These are phyloP conservation scores for Sipha flava DNA, from an alignment of 1,140 invertebrate species.

Conservation along the genomic window DNA sequence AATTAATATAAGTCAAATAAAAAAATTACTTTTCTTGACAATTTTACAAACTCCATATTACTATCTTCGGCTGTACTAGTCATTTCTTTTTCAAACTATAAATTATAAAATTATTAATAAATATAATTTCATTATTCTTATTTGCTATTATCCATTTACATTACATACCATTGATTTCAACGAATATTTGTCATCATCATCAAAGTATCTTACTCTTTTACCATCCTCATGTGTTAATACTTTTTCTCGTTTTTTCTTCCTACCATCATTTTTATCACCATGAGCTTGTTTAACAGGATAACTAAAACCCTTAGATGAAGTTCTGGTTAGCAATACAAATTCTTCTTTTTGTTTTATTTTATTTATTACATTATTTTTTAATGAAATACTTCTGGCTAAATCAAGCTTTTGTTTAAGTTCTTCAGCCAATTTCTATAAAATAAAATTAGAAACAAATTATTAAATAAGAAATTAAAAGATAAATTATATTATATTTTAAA, in stretches of 20 bases:
- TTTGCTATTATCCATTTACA: constrained; percentile 8
- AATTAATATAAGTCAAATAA: not conserved
- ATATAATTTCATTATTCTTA: no score
- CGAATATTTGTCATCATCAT: constrained; percentile 82
- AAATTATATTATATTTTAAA: no score
- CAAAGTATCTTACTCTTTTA: constrained; percentile 72
- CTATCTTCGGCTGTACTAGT: constrained; percentile 69
- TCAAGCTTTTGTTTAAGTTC: constrained; percentile 69
- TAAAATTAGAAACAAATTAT: constrained; percentile 7
- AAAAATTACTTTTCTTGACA: constrained; percentile 55
- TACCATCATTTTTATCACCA: constrained; percentile 43
- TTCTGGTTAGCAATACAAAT: constrained; percentile 62
- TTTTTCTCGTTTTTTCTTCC: constrained; percentile 50
- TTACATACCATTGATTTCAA: constrained; percentile 71
- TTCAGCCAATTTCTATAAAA: constrained; percentile 50
- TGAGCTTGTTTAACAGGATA: constrained; percentile 37
- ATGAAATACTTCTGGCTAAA: constrained; percentile 49
- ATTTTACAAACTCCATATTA: constrained; percentile 67
- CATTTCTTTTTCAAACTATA: constrained; percentile 83
- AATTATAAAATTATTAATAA: constrained; percentile 39
- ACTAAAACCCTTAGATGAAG: constrained; percentile 54
- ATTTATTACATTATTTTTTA: constrained; percentile 41
- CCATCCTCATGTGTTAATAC: constrained; percentile 65
- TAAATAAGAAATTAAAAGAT: no score
- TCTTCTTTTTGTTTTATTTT: constrained; percentile 43